Conservation (phyloP, 2,113 vertebrate species). For the Aphyosemion australe region DNA sequence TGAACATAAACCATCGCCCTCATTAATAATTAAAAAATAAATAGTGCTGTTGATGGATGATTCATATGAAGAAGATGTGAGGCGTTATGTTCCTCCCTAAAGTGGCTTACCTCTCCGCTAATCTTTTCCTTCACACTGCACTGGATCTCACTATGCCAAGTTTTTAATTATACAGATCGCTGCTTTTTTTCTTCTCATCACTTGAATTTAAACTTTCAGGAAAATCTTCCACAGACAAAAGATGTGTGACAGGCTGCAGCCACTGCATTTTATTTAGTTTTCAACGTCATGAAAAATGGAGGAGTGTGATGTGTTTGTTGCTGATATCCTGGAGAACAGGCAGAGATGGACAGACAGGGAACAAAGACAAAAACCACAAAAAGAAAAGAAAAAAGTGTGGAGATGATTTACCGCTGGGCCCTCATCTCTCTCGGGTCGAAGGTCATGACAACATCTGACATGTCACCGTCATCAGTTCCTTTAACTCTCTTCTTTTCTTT, state of each 20-base stretch:
- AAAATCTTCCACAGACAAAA: constrained; percentile 46
- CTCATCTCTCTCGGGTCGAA: constrained; percentile 94
- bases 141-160: constrained; percentile 69
- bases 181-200: constrained; percentile 62
- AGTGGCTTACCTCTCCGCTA: constrained; percentile 69
- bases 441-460: constrained; percentile 73
- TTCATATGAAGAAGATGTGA: constrained; percentile 33
- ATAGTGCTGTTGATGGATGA: constrained; percentile 26
- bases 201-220: constrained; percentile 77
- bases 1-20: background rate
- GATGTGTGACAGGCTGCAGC: constrained; percentile 29
- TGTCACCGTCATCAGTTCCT: constrained; percentile 86
- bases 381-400: constrained; percentile 3
- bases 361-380: constrained; percentile 6
- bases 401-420: constrained; percentile 84
- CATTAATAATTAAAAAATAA: constrained; percentile 2
- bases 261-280: background rate
- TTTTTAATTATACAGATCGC: constrained; percentile 85
- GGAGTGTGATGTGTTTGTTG: constrained; percentile 30
- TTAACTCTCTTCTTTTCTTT: constrained; percentile 86
- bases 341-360: constrained; percentile 7
- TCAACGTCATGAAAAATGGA: constrained; percentile 49
- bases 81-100: constrained; percentile 57
- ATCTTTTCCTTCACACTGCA: constrained; percentile 75
- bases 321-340: constrained; percentile 7